Conservation (phyloP, 2,888 invertebrate genomes). For the Macropis europaea region DNA sequence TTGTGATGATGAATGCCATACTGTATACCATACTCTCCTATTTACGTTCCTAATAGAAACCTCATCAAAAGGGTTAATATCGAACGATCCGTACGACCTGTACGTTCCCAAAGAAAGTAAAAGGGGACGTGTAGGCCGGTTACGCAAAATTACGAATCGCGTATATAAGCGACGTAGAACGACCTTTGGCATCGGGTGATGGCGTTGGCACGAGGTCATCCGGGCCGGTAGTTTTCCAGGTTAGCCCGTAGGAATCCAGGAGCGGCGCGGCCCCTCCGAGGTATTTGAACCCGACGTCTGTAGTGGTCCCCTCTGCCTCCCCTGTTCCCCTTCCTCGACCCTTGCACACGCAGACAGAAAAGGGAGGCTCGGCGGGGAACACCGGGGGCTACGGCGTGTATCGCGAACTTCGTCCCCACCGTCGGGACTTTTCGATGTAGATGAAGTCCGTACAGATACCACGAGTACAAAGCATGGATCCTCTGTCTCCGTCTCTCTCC, state of each 20-base stretch:
- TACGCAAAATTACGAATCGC: slow-evolving; percentile 30
- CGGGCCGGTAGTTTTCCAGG: slow-evolving; percentile 57
- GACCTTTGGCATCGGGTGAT: slow-evolving; percentile 45
- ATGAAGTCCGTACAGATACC: slow-evolving; percentile 41
- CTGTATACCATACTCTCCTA: no score
- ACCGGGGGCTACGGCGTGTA: slow-evolving; percentile 32
- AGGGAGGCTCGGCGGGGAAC: slow-evolving; percentile 37
- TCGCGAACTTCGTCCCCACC: slow-evolving; percentile 46
- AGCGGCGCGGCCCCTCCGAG: slow-evolving; percentile 61
- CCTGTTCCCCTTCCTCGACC: slow-evolving; percentile 33
- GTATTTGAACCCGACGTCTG: slow-evolving; percentile 70
- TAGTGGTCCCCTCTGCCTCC: slow-evolving; percentile 32
- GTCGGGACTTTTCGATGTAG: slow-evolving; percentile 33
- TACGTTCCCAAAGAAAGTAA: neutral
- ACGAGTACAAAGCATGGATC: slow-evolving; percentile 20
- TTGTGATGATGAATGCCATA: no score
- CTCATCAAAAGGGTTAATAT: no score
- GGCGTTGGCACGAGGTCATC: slow-evolving; percentile 51
- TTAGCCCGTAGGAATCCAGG: slow-evolving; percentile 58
- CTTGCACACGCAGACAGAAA: slow-evolving; percentile 40
- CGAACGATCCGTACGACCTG: no score
- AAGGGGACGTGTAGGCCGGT: neutral
- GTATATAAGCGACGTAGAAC: slow-evolving; percentile 16
- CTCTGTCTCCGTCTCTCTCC: neutral
- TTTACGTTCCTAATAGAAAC: no score